These are phyloP conservation scores for Astreopora myriophthalma DNA, from an alignment of 64 coral and sea anemone genomes.

Conservation along the genomic window DNA sequence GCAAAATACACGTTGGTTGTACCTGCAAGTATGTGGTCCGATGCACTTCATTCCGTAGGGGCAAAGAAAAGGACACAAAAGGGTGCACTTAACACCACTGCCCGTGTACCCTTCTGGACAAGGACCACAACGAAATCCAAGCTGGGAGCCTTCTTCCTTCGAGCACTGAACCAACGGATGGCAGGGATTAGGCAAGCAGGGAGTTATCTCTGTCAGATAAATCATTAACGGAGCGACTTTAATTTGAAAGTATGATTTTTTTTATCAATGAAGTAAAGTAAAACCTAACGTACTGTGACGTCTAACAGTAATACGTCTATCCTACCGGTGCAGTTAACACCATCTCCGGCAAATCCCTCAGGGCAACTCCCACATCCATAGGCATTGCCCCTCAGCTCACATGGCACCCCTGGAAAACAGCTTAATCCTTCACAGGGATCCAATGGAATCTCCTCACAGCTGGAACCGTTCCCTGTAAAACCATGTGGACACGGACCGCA, in stretches of 20 bases:
- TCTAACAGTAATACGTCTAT: neutral
- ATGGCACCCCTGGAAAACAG: slow-evolving; percentile 78
- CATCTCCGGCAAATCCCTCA: slow-evolving; percentile 81
- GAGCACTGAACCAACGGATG: slow-evolving; percentile 67
- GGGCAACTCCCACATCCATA: slow-evolving; percentile 81
- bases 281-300: neutral
- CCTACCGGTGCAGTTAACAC: slow-evolving; percentile 75
- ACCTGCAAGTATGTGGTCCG: slow-evolving; percentile 67
- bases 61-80: slow-evolving; percentile 73
- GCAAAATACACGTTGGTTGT: neutral
- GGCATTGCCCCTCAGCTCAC: slow-evolving; percentile 3
- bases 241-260: neutral
- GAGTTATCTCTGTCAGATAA: slow-evolving; percentile 43
- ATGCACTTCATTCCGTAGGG: slow-evolving; percentile 83
- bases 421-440: slow-evolving; percentile 1
- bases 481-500: slow-evolving; percentile 23
- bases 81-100: slow-evolving; percentile 69
- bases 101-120: slow-evolving; percentile 83
- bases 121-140: slow-evolving; percentile 82
- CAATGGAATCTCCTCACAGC: neutral
- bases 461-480: slow-evolving; percentile 28
- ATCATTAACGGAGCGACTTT: neutral
- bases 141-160: neutral
- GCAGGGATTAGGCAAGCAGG: slow-evolving; percentile 65
- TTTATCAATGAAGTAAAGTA: too few species aligned